phyloP scores from a whole-genome alignment of 2,797 vertebrate genomes.

The Artibeus jamaicensis region DNA sequence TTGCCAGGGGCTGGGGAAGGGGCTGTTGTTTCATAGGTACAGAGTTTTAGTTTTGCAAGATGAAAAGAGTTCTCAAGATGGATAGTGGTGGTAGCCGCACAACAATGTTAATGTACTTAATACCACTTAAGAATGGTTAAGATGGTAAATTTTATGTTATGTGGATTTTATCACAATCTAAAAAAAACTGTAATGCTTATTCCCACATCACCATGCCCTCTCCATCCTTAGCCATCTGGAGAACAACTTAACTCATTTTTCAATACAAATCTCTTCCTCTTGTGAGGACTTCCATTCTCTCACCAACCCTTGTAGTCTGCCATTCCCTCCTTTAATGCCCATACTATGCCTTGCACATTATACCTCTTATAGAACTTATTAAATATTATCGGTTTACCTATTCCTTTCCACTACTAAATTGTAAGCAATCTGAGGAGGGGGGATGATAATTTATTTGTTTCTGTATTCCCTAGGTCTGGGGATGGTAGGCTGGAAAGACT shows the following conservation, averaged over 20 bases:
- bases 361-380: neutral
- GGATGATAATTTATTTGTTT: neutral
- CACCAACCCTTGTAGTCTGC: neutral
- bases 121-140: neutral
- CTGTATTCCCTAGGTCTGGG: neutral
- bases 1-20: neutral
- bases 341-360: neutral
- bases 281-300: neutral
- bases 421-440: neutral
- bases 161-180: neutral
- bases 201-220: neutral
- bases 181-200: neutral
- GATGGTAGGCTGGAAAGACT: neutral
- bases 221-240: neutral
- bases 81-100: neutral
- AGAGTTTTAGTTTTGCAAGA: neutral
- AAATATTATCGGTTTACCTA: neutral
- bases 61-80: neutral
- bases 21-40: neutral
- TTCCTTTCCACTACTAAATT: neutral
- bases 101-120: neutral
- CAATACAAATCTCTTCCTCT: neutral
- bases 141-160: neutral
- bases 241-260: neutral
- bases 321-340: neutral